A percentile compares a stretch with the other conserved stretches of the same genome.
phyloP scores from a whole-genome alignment of 1,140 invertebrate species.

The Bombus waltoni region DNA sequence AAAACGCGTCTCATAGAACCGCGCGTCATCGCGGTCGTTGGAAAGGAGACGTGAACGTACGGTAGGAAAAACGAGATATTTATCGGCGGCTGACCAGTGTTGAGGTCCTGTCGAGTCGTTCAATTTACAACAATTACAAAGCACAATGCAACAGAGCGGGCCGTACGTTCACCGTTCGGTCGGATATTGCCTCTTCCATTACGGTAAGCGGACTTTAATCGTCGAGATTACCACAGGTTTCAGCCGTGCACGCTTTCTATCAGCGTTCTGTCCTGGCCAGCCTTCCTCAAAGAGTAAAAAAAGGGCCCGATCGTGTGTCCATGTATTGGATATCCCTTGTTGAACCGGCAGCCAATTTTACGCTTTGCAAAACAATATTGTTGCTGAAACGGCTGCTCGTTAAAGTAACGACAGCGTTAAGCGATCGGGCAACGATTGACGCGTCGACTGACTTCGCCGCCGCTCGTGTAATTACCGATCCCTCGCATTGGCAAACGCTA shows the following conservation, averaged over 20 bases:
- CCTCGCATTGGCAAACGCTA: background rate
- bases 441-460: background rate
- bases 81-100: conserved; percentile 19
- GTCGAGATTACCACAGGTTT: conserved; percentile 33
- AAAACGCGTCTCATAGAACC: conserved; percentile 27
- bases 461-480: conserved; percentile 10
- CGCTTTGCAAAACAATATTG: conserved; percentile 34
- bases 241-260: conserved; percentile 23
- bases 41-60: conserved; percentile 16
- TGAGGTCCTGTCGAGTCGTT: conserved; percentile 50
- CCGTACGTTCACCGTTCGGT: conserved; percentile 16
- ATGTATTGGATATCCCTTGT: background rate
- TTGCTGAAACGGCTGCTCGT: conserved; percentile 26
- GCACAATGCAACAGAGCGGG: conserved; percentile 61
- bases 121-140: conserved; percentile 73
- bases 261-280: background rate
- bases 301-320: background rate
- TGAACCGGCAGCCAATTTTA: conserved; percentile 13
- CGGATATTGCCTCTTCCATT: conserved; percentile 46
- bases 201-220: conserved; percentile 42
- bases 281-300: background rate
- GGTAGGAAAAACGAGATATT: conserved; percentile 49
- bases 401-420: conserved; percentile 40
- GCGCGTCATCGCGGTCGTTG: conserved; percentile 15
- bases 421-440: conserved; percentile 21